Conservation (phyloP, 2,888 invertebrate genomes). For the Mantis religiosa region DNA sequence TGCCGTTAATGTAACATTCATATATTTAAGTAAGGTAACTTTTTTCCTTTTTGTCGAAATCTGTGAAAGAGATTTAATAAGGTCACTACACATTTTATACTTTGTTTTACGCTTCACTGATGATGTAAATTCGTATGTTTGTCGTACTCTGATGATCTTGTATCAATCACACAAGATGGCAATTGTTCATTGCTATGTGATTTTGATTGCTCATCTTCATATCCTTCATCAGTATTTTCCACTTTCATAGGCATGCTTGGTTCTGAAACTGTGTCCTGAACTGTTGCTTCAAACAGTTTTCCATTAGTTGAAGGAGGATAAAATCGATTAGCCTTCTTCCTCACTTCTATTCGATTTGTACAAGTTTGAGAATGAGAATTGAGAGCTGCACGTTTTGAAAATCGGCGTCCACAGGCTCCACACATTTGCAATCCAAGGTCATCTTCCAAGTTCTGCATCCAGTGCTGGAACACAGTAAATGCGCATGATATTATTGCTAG, state of each 20-base stretch:
- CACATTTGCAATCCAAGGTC: constrained; percentile 59
- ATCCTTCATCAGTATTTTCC: not conserved
- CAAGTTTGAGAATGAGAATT: constrained; percentile 68
- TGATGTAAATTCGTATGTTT: not conserved
- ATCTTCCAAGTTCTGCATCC: constrained; percentile 63
- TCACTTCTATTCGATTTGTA: constrained; percentile 50
- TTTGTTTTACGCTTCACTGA: too few species aligned
- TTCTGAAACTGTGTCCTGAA: not conserved
- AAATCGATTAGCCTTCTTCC: constrained; percentile 39
- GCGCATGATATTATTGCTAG: too few species aligned
- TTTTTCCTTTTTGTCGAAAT: too few species aligned
- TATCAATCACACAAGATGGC: not conserved
- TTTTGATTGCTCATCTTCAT: not conserved
- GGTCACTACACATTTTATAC: too few species aligned
- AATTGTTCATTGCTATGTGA: not conserved
- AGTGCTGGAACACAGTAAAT: constrained; percentile 44
- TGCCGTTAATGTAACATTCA: too few species aligned
- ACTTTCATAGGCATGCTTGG: not conserved
- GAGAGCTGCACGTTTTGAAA: constrained; percentile 68
- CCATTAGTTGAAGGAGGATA: not conserved
- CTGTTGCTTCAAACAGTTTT: not conserved
- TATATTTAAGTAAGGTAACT: too few species aligned
- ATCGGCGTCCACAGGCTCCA: constrained; percentile 65
- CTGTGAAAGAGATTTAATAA: too few species aligned
- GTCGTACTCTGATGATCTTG: not conserved